Base-by-base conservation (phyloP, 2,113 vertebrate species). In the Asarcornis scutulata region DNA sequence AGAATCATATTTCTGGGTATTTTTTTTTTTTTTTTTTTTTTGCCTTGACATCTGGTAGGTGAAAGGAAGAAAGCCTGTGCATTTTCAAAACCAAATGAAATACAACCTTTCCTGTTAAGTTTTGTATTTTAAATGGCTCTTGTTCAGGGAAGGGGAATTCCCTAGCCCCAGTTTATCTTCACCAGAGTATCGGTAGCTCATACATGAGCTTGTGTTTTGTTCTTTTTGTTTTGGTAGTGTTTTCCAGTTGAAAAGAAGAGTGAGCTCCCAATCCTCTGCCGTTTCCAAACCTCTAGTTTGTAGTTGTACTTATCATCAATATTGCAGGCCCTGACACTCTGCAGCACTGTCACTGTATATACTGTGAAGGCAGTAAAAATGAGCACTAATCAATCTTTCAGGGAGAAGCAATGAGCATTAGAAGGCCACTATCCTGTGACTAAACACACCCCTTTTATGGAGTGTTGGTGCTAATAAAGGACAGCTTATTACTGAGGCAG, bases 401-500 rank as follows among this genome's bases (percentile, higher is more conserved):
- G 91, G 91, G 97, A 98, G 98, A 98, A 98, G 98, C 98, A 97
- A 96, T 98, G 98, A 98, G 98, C 98, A 98, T 98, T 98, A 98
- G 98, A 98, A 98, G 98, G 98, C 98, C 98, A 98, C 98, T 98
- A 97, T 98, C 98, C 98, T 98, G 98, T 98, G 98, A 98, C 98
- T 98, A 98, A 98, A 98, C 98, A 98, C 98, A 98, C 98, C 98
- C 98, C 98, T 98, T 98, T 99, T 98, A 98, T 98, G 98, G 98
- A 98, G 98, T 98, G 98, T 98, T 98, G 98, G 97, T 98, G 97
- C 98, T 98, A 98, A 98, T 98, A 98, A 99, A 98, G 98, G 97
- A 93, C 98, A 97, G 98, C 98, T 98, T 98, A 99, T 98, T 99
- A 98, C 98, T 97, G 98, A 98, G 98, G 98, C 98, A 98, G 98